Evolutionary conservation across 2,113 vertebrate species (phyloP).

Genomic region (Pachypanchax playfairii): DNA sequence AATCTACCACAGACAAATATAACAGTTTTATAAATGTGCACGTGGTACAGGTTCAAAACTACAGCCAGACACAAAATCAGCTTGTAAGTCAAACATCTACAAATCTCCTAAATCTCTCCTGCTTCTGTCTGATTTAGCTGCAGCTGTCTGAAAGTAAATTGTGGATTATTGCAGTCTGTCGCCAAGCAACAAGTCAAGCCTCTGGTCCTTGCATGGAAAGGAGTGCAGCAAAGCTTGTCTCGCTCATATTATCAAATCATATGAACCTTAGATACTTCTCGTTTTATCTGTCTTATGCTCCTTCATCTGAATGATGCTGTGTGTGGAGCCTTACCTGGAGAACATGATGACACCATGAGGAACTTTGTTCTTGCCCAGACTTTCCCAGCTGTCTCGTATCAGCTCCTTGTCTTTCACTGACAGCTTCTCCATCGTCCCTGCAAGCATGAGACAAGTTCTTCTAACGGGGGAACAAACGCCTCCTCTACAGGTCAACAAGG

Average conservation of each 20-base stretch:
- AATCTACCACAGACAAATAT: conserved; percentile 80
- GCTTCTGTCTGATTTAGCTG: conserved; percentile 45
- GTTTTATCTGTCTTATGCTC: background rate
- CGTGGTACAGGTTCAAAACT: conserved; percentile 11
- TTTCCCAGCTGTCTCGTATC: conserved; percentile 92
- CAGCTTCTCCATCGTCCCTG: conserved; percentile 76
- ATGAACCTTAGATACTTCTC: conserved; percentile 5
- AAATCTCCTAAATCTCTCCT: conserved; percentile 26
- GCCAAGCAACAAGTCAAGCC: conserved; percentile 83
- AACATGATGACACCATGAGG: conserved; percentile 91
- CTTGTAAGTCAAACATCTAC: conserved; percentile 31
- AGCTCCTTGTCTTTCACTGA: conserved; percentile 85
- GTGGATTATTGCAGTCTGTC: conserved; percentile 76
- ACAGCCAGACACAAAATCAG: conserved; percentile 24
- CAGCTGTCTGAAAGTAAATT: conserved; percentile 71
- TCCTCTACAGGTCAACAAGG: conserved; percentile 58
- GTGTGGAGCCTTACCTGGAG: conserved; percentile 81
- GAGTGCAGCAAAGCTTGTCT: conserved; percentile 39
- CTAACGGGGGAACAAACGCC: conserved; percentile 34
- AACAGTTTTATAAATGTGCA: conserved; percentile 39
- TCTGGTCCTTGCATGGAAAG: conserved; percentile 60
- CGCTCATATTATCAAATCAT: background rate
- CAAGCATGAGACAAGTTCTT: conserved; percentile 47
- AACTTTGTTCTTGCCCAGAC: conserved; percentile 86
- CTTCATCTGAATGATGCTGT: background rate